Conservation (phyloP, 2,888 invertebrate species). For the Cerceris rybyensis region DNA sequence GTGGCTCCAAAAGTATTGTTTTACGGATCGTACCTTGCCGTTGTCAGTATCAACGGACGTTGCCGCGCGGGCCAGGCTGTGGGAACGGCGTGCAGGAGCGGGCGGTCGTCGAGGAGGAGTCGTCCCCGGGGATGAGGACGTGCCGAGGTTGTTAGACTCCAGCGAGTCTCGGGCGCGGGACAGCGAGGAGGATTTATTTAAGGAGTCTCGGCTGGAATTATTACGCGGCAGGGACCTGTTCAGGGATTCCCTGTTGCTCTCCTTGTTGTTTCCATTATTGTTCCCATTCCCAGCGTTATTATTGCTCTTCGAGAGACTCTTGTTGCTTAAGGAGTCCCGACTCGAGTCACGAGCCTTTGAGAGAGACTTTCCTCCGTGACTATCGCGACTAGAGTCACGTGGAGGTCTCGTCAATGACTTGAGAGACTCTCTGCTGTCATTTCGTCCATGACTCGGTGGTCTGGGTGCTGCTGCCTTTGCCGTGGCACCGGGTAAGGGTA, state of each 20-base stretch:
- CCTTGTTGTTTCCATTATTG: constrained; percentile 66
- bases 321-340: constrained; percentile 77
- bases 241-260: constrained; percentile 74
- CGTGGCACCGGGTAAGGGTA: constrained; percentile 85
- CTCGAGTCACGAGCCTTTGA: constrained; percentile 74
- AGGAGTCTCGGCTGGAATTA: constrained; percentile 76
- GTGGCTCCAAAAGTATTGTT: constrained; percentile 88
- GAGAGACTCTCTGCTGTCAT: constrained; percentile 78
- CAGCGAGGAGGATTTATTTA: constrained; percentile 77
- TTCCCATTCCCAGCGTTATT: constrained; percentile 45
- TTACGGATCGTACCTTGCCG: constrained; percentile 88
- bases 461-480: constrained; percentile 85
- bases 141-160: constrained; percentile 73
- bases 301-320: constrained; percentile 70
- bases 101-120: constrained; percentile 78
- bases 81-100: constrained; percentile 80
- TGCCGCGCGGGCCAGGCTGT: constrained; percentile 76
- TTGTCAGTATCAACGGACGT: constrained; percentile 81
- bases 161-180: constrained; percentile 78
- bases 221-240: constrained; percentile 77
- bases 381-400: constrained; percentile 78
- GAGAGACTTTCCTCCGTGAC: constrained; percentile 71
- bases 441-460: constrained; percentile 83
- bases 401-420: constrained; percentile 75
- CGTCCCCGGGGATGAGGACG: constrained; percentile 70